A percentile compares a stretch with the other conserved stretches of the same genome.
phyloP scores from a whole-genome alignment of 2,797 vertebrate species.

The Enteromius treurensis region DNA sequence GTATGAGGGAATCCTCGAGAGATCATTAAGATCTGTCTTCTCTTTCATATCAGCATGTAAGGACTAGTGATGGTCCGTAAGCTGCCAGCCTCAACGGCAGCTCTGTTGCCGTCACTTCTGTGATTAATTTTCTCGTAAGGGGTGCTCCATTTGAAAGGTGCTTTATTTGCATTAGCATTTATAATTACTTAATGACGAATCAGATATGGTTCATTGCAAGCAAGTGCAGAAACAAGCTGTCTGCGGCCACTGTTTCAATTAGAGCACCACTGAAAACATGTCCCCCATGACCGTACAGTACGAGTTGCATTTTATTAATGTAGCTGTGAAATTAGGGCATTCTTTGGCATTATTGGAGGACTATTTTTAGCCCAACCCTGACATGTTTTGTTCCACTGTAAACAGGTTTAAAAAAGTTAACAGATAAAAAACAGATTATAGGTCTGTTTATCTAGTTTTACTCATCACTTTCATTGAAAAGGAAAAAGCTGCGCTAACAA shows the following conservation, averaged over 20 bases:
- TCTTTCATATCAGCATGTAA: slow-evolving; percentile 70
- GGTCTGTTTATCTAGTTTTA: neutral
- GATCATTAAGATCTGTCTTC: slow-evolving; percentile 74
- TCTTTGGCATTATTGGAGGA: neutral
- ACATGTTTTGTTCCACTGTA: slow-evolving; percentile 48
- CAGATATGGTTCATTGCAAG: slow-evolving; percentile 95
- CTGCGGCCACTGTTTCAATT: slow-evolving; percentile 92
- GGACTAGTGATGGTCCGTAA: slow-evolving; percentile 76
- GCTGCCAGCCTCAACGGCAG: slow-evolving; percentile 64
- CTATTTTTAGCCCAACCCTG: slow-evolving; percentile 31
- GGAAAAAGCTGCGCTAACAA: neutral
- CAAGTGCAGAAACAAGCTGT: slow-evolving; percentile 90
- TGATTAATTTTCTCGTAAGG: slow-evolving; percentile 83
- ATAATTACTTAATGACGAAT: slow-evolving; percentile 99
- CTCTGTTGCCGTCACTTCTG: slow-evolving; percentile 70
- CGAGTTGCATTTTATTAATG: slow-evolving; percentile 88
- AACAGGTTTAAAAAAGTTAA: slow-evolving; percentile 3
- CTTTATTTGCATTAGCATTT: slow-evolving; percentile 97
- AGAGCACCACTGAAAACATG: slow-evolving; percentile 87
- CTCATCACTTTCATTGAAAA: slow-evolving; percentile 13
- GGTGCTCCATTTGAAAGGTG: slow-evolving; percentile 85
- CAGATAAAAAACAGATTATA: slow-evolving; percentile 2
- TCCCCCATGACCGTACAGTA: slow-evolving; percentile 78
- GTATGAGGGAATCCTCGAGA: slow-evolving; percentile 73
- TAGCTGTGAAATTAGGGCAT: slow-evolving; percentile 80